Evolutionary conservation across 2,888 invertebrate species (phyloP).

Genomic region (Plebejus anna): DNA sequence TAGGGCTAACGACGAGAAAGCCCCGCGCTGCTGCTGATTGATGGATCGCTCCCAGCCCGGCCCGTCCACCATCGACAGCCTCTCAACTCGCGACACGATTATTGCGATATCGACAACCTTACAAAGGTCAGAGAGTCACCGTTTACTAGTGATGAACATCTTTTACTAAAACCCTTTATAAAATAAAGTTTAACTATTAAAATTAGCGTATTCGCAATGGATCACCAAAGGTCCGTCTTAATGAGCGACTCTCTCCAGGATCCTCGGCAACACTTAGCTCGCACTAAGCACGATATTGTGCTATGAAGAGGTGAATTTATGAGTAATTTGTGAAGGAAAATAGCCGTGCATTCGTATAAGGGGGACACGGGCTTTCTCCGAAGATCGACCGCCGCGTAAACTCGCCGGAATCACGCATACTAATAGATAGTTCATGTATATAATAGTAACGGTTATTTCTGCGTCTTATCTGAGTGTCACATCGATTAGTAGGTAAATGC

Average conservation of each 20-base stretch:
- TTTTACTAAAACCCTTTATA: not conserved
- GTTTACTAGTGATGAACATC: not conserved
- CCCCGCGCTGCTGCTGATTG: conserved; percentile 70
- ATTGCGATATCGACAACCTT: not conserved
- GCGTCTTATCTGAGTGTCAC: conserved; percentile 52
- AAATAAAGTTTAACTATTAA: not conserved
- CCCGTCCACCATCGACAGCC: conserved; percentile 13
- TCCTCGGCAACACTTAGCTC: conserved; percentile 48
- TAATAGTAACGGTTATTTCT: conserved; percentile 71
- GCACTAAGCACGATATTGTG: conserved; percentile 57
- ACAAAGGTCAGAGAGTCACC: not conserved
- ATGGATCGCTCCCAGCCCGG: conserved; percentile 55
- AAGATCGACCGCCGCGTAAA: conserved; percentile 55
- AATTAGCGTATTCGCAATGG: not conserved
- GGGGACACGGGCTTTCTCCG: conserved; percentile 69
- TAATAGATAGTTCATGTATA: conserved; percentile 67
- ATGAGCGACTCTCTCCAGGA: conserved; percentile 54
- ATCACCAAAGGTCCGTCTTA: conserved; percentile 42
- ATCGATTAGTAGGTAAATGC: conserved; percentile 65
- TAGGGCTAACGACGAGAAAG: conserved; percentile 80
- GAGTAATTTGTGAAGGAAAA: conserved; percentile 58
- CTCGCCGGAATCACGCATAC: conserved; percentile 67
- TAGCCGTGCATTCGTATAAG: conserved; percentile 57
- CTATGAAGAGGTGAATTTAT: conserved; percentile 59
- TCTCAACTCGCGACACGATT: conserved; percentile 12